Evolutionary conservation across 92 coral and sea anemone genomes (phyloP).

Genomic region (Actinernus sp.): DNA sequence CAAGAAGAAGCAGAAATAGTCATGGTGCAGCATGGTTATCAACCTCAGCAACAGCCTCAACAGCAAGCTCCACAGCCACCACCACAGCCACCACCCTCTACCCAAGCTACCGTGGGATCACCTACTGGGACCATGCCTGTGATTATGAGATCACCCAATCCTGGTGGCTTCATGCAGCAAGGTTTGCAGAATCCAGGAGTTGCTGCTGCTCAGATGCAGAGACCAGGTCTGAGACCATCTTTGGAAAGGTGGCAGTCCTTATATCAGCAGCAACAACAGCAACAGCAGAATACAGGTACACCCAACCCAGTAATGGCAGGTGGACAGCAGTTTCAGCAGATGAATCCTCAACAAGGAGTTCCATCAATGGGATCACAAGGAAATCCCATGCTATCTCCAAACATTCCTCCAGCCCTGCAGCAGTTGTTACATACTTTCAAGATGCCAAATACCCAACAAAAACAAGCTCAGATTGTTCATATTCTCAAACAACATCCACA

Average conservation of each 20-base stretch:
- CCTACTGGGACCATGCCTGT: conserved; percentile 57
- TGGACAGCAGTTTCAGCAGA: conserved; percentile 43
- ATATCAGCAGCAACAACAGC: conserved; percentile 25
- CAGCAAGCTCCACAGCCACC: conserved; percentile 54
- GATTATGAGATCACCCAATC: conserved; percentile 74
- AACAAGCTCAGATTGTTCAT: conserved; percentile 88
- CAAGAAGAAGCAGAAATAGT: conserved; percentile 8
- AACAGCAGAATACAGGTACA: conserved; percentile 16
- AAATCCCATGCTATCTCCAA: conserved; percentile 43
- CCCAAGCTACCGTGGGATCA: conserved; percentile 39
- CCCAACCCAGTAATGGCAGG: conserved; percentile 42
- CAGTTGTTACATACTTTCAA: conserved; percentile 77
- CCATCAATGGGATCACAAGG: conserved; percentile 47
- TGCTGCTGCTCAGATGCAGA: conserved; percentile 31
- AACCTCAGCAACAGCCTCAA: conserved; percentile 41
- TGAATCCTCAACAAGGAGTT: conserved; percentile 38
- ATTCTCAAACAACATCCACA: conserved; percentile 94
- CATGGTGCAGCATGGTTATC: conserved; percentile 53
- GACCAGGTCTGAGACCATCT: conserved; percentile 44
- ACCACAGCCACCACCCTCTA: conserved; percentile 23
- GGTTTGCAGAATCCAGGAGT: conserved; percentile 45
- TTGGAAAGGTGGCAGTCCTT: conserved; percentile 30
- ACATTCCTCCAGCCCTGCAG: conserved; percentile 72
- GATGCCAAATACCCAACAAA: conserved; percentile 68
- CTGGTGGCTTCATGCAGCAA: conserved; percentile 60